Percentiles rank a stretch among this genome's conserved stretches.
phyloP scores from a whole-genome alignment of 2,113 vertebrate species.

The Sinocyclocheilus rhinocerous region DNA sequence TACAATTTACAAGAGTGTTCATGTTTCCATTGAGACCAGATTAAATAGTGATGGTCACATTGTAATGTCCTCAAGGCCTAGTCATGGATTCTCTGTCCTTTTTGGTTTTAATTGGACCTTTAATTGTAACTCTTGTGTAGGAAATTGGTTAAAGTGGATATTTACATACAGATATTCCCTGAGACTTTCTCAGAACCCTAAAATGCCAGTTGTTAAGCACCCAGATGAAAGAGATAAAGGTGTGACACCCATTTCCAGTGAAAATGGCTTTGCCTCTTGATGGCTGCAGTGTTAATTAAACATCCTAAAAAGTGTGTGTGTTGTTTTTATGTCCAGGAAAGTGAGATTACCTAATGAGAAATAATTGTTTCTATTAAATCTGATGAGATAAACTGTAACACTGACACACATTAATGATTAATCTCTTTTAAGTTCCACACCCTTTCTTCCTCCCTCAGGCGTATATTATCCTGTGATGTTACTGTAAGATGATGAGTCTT shows the following conservation, averaged over 20 bases:
- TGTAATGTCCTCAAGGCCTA: not conserved
- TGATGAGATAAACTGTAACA: not conserved
- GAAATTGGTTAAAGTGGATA: not conserved
- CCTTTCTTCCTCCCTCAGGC: not conserved
- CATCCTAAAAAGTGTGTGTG: slow-evolving; percentile 62
- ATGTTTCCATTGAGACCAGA: slow-evolving; percentile 6
- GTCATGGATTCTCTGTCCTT: not conserved
- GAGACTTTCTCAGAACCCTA: slow-evolving; percentile 4
- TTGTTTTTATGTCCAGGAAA: slow-evolving; percentile 17
- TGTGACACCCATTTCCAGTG: slow-evolving; percentile 55
- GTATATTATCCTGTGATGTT: not conserved
- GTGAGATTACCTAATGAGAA: not conserved
- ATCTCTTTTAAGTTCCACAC: not conserved
- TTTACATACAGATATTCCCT: not conserved
- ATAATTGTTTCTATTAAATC: not conserved
- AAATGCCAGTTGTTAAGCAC: not conserved
- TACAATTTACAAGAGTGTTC: not conserved
- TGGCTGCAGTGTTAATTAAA: slow-evolving; percentile 66
- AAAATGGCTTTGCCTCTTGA: slow-evolving; percentile 25
- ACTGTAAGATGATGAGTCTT: not conserved
- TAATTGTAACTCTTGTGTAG: not conserved
- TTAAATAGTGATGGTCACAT: not conserved
- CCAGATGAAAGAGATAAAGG: slow-evolving; percentile 59
- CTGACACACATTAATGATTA: not conserved
- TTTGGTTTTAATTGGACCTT: not conserved